Percentiles rank a stretch among this genome's conserved stretches.
phyloP scores from a whole-genome alignment of 2,888 invertebrate species.

The Chloromyia formosa region DNA sequence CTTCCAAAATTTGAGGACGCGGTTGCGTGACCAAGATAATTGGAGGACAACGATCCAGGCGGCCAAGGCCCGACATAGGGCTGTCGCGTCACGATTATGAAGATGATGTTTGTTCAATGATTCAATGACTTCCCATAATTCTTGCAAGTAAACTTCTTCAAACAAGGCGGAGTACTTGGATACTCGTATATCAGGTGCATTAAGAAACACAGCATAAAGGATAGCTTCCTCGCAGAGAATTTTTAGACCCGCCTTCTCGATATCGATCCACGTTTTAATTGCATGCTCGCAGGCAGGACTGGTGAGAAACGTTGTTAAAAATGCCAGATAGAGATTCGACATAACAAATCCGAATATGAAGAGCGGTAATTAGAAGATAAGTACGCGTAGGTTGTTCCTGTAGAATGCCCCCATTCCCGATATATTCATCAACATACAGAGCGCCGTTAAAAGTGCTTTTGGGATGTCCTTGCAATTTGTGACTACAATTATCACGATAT shows the following conservation, averaged over 20 bases:
- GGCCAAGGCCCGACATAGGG: too few species aligned
- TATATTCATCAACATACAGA: neutral
- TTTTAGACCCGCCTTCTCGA: neutral
- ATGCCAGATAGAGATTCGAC: constrained; percentile 6
- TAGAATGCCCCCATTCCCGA: too few species aligned
- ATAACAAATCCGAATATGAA: constrained; percentile 19
- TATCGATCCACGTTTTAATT: neutral
- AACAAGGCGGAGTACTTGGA: too few species aligned
- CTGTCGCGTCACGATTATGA: too few species aligned
- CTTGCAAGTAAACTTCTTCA: too few species aligned
- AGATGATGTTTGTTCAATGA: too few species aligned
- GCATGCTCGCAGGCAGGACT: neutral
- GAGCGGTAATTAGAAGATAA: neutral
- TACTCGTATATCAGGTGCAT: too few species aligned
- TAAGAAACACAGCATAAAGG: too few species aligned
- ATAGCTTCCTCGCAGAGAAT: neutral
- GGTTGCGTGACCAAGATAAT: too few species aligned
- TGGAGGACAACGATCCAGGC: too few species aligned
- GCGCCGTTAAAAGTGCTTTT: neutral
- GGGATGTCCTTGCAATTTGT: neutral
- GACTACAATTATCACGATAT: neutral
- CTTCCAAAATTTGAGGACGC: too few species aligned
- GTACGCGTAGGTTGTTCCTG: neutral
- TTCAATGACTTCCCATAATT: too few species aligned
- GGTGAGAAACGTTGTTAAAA: constrained; percentile 7